Percentiles rank a stretch among this genome's conserved stretches.
phyloP scores from a whole-genome alignment of 1,140 invertebrate species.

The Papilio dardanus region DNA sequence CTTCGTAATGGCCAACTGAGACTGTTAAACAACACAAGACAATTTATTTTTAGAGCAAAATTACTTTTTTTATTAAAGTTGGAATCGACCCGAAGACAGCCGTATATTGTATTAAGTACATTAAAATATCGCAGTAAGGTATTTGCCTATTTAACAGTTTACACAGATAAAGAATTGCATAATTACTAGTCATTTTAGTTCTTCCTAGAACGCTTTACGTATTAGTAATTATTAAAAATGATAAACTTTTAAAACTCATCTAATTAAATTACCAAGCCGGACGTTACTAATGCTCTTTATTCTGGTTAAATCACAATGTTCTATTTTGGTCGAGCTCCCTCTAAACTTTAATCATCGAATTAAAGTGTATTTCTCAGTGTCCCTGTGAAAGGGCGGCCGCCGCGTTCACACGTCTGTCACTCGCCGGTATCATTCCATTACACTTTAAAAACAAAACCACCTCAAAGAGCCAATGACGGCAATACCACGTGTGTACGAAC shows the following conservation, averaged over 20 bases:
- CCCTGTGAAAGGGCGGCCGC: conserved; percentile 57
- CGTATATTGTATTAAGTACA: neutral
- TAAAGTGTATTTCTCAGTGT: conserved; percentile 52
- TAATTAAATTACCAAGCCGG: conserved; percentile 25
- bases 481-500: conserved; percentile 25
- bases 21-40: conserved; percentile 5
- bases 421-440: conserved; percentile 53
- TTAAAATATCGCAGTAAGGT: neutral
- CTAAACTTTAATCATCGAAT: conserved; percentile 59
- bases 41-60: neutral
- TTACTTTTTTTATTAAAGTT: neutral
- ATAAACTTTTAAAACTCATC: neutral
- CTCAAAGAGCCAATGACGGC: conserved; percentile 45
- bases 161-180: too few species aligned
- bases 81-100: neutral
- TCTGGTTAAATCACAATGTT: conserved; percentile 37
- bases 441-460: conserved; percentile 54
- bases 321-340: conserved; percentile 49
- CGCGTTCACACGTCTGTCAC: conserved; percentile 66
- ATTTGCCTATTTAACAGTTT: neutral
- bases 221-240: neutral
- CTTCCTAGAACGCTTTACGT: neutral
- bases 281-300: conserved; percentile 30
- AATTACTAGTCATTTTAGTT: neutral
- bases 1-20: conserved; percentile 20